These are phyloP conservation scores for Siniperca undulata DNA, from an alignment of 2,797 vertebrate genomes.

Conservation along the genomic window DNA sequence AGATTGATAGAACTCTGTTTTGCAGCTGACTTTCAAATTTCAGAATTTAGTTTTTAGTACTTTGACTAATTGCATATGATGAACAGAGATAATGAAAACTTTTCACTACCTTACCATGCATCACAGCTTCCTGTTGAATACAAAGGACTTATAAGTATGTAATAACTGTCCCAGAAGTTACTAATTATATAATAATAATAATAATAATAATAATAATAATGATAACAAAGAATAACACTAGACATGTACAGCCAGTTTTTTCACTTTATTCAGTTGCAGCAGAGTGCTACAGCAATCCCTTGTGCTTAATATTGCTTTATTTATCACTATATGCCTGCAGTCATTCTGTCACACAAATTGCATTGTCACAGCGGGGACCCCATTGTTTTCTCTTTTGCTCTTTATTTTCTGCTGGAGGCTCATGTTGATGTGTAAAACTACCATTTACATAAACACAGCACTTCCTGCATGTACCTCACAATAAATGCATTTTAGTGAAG, in stretches of 20 bases:
- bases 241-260: neutral
- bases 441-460: neutral
- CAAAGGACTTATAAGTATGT: neutral
- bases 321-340: constrained; percentile 23
- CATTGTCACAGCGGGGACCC: neutral
- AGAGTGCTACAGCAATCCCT: neutral
- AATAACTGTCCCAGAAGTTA: neutral
- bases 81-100: neutral
- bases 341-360: constrained; percentile 18
- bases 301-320: constrained; percentile 17
- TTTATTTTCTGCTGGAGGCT: constrained; percentile 9
- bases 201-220: neutral
- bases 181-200: neutral
- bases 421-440: constrained; percentile 3
- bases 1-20: constrained; percentile 13
- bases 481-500: neutral
- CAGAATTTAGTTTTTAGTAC: neutral
- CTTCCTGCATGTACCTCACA: neutral
- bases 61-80: neutral
- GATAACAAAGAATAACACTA: neutral
- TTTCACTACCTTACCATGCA: neutral
- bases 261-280: neutral
- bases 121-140: neutral
- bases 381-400: constrained; percentile 4
- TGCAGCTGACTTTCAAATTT: neutral